Conservation (phyloP, 2,797 vertebrate species). For the Sparidentex hasta region DNA sequence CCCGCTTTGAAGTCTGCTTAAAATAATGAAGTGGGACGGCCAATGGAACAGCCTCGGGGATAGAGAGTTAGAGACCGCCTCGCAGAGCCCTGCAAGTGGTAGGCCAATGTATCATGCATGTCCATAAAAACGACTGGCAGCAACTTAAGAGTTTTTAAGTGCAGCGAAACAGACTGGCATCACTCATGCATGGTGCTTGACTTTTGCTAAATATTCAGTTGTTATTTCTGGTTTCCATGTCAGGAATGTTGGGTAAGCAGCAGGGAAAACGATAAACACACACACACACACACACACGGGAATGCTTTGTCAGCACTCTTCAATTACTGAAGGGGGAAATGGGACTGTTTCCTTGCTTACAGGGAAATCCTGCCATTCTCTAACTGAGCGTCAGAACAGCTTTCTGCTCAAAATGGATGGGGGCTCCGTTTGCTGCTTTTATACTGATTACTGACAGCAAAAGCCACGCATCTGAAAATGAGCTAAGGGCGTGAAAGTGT, state of each 20-base stretch:
- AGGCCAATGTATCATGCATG: constrained; percentile 52
- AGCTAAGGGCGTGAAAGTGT: constrained; percentile 1
- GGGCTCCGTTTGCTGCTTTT: constrained; percentile 32
- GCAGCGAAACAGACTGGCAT: constrained; percentile 37
- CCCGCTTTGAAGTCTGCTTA: constrained; percentile 70
- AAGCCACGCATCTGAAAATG: constrained; percentile 44
- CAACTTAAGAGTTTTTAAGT: constrained; percentile 47
- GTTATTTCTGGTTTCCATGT: constrained; percentile 52
- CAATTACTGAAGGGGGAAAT: constrained; percentile 74
- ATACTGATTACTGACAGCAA: constrained; percentile 58
- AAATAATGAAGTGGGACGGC: constrained; percentile 72
- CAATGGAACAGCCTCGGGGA: constrained; percentile 49
- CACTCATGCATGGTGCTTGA: constrained; percentile 19
- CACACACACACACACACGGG: constrained; percentile 8
- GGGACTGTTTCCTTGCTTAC: constrained; percentile 76
- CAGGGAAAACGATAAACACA: constrained; percentile 43
- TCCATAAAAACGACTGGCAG: constrained; percentile 58
- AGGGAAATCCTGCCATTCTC: constrained; percentile 86
- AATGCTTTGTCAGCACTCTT: constrained; percentile 82
- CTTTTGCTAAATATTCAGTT: constrained; percentile 48
- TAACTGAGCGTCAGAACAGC: constrained; percentile 68
- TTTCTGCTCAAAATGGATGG: constrained; percentile 57
- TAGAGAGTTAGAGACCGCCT: constrained; percentile 43
- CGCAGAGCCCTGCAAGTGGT: constrained; percentile 32
- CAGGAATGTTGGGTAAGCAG: constrained; percentile 51